Evolutionary conservation across 2,113 vertebrate species (phyloP), one percentile per base, ranked within the genome.

Genomic region (Phodopus roborovskii): DNA sequence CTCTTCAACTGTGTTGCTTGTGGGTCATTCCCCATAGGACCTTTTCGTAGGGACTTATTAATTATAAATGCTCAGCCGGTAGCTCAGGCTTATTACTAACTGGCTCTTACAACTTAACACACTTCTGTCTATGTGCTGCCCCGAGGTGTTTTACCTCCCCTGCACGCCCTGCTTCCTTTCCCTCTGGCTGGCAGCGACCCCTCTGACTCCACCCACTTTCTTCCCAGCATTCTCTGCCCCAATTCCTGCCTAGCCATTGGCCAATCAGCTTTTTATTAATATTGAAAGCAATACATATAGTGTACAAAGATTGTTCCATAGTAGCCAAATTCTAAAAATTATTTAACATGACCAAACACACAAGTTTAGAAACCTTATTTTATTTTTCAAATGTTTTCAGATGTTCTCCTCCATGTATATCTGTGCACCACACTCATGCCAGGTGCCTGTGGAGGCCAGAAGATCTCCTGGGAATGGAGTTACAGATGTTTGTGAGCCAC

Each of bases 341-440:
- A 45, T 85, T 93, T 70, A 82, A 20, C 36, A 26, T 86, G 58
- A 82, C 85, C 45, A 78, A 42, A 86, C 85, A 75, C n/a, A 94
- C 42, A 81, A 82, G 10, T 73, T 74, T 83, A 75, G 45, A 74
- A 9, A 79, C 64, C 5, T 56, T 86, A 62, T 79, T 89, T 56
- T 39, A 17, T 15, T 36, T n/a, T n/a, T 81, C 24, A 42, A 42
- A 13, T 82, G 20, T 60, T 81, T 56, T 12, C 33, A 36, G 8
- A 24, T 33, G 42, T 30, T 15, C 48, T 62, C 42, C 42, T 85
- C 15, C 15, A 48, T 8, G 2, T 45, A 0, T 83, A 42, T 42
- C n/a, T 83, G n/a, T 30, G 39, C 4, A 64, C 39, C 39, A 62
- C n/a, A 42, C 3, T 62, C 58, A 64, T 11, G 58, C 13, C 13